A percentile compares a stretch with the other conserved stretches of the same genome.
Conservation (phyloP, 2,797 vertebrate species). For the Pangasius sanitwongsei region DNA sequence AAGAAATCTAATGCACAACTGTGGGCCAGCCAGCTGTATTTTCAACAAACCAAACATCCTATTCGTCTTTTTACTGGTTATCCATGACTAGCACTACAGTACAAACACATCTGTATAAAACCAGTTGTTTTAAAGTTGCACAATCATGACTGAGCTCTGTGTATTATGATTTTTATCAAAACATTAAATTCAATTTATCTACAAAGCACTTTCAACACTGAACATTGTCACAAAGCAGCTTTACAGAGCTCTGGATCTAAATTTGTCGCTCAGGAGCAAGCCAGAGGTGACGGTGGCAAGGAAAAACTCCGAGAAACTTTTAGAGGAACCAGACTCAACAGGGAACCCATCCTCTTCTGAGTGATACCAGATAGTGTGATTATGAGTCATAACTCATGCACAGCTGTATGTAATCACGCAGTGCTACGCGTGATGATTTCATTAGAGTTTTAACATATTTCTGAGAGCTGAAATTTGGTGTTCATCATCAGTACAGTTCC, state of each 20-base stretch:
- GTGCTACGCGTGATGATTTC: neutral
- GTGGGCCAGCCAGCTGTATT: neutral
- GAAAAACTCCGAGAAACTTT: neutral
- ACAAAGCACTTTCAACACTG: neutral
- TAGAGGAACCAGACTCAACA: neutral
- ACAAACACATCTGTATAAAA: neutral
- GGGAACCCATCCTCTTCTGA: neutral
- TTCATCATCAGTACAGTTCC: neutral
- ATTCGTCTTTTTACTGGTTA: neutral
- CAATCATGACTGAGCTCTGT: neutral
- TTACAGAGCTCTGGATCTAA: neutral
- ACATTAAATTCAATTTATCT: too few species aligned
- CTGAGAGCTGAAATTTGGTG: neutral
- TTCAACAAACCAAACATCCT: neutral
- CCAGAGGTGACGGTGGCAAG: neutral
- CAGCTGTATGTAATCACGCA: neutral
- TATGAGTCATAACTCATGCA: neutral
- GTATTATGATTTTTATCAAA: neutral
- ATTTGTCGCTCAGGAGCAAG: neutral
- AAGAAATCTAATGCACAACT: neutral
- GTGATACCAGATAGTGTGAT: conserved; percentile 6
- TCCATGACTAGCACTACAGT: neutral
- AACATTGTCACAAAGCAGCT: neutral
- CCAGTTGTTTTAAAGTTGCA: neutral
- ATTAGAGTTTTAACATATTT: neutral